Base-by-base conservation (phyloP, 2,888 invertebrate species). In the Branchipolynoe longqiensis region DNA sequence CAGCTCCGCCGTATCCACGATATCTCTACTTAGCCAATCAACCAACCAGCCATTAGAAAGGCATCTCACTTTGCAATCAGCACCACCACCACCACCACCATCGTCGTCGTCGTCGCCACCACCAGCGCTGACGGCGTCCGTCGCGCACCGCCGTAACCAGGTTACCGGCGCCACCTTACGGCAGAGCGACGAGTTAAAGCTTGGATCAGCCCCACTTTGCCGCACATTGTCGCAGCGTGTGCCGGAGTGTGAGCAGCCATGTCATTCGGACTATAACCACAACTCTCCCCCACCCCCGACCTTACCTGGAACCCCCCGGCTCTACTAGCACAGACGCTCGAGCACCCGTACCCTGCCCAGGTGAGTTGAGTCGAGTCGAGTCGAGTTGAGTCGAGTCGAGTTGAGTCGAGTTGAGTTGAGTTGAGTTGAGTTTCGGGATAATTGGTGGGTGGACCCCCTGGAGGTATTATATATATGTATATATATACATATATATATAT, bases 141-240 rank as follows among this genome's bases (percentile, higher is more conserved):
- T n/a, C 58, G 12, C 4, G 18, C 48, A 48, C 22, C 69, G 69
- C 69, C 38, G 69, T 69, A 25, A 36, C 69, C 69, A 33, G 12
- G 18, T n/a, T n/a, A n/a, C n/a, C n/a, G n/a, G n/a, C n/a, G n/a
- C n/a, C n/a, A n/a, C n/a, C n/a, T n/a, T n/a, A n/a, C n/a, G n/a
- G n/a, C n/a, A n/a, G n/a, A n/a, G n/a, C n/a, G n/a, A n/a, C n/a
- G n/a, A n/a, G n/a, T n/a, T n/a, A n/a, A 33, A 38, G 33, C 69
- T 69, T 33, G 69, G 18, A 69, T 38, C n/a, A n/a, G n/a, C 38
- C 69, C 25, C 28, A 69, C 69, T 69, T 69, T 69, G 38, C 62
- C 36, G 38, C 69, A 69, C 18, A 69, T 33, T 33, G 18, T 33
- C 36, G 22, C 69, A 38, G 69, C 33, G 69, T 69, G 33, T 69